Conservation (phyloP, 2,113 vertebrate species). For the Galemys pyrenaicus region DNA sequence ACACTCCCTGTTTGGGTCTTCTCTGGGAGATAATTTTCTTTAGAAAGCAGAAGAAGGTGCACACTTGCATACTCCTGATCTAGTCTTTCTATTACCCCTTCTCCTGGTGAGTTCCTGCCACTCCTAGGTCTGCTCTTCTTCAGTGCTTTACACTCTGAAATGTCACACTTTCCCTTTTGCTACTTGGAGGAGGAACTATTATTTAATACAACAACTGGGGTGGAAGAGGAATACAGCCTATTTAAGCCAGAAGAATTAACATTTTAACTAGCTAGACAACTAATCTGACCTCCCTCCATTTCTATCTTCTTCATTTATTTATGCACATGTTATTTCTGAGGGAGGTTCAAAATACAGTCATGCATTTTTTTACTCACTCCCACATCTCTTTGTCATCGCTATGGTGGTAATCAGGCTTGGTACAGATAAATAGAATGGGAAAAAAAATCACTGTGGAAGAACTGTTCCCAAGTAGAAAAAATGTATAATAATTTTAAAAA, state of each 20-base stretch:
- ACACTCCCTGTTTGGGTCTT: background rate
- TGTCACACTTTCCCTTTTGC: background rate
- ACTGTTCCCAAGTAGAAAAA: conserved; percentile 21
- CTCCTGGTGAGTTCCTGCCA: background rate
- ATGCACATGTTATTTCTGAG: background rate
- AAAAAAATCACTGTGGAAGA: conserved; percentile 44
- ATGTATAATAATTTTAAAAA: conserved; percentile 43
- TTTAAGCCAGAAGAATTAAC: conserved; percentile 1
- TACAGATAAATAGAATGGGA: conserved; percentile 41
- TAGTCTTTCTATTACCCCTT: background rate
- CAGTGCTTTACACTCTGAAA: background rate
- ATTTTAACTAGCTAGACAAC: background rate
- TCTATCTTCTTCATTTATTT: background rate
- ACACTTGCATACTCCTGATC: background rate
- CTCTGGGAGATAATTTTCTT: background rate
- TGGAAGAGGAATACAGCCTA: conserved; percentile 1
- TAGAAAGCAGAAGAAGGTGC: background rate
- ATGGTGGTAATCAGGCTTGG: conserved; percentile 3
- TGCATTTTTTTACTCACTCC: conserved; percentile 32
- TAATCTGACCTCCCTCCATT: background rate
- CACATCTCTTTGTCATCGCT: conserved; percentile 37
- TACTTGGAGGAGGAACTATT: conserved; percentile 9
- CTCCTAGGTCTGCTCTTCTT: background rate
- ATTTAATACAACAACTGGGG: background rate
- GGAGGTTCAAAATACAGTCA: conserved; percentile 10